Percentiles rank a stretch among this genome's conserved stretches.
phyloP scores from a whole-genome alignment of 1,140 invertebrate genomes.

The Palaemon carinicauda region DNA sequence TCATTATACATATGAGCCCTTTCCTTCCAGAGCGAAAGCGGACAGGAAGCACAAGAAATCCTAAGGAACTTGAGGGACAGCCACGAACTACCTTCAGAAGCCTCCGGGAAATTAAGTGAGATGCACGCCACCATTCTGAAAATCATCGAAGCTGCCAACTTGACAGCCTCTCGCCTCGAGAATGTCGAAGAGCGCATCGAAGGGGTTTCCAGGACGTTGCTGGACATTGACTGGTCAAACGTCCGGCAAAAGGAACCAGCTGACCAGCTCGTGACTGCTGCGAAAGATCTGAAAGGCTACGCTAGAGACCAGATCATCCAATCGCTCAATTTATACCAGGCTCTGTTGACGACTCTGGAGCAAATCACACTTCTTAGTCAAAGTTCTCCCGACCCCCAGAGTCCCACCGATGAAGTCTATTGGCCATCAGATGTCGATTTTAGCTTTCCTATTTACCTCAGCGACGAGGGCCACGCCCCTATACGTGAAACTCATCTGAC shows the following conservation, averaged over 20 bases:
- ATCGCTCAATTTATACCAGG: constrained; percentile 13
- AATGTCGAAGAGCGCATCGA: constrained; percentile 23
- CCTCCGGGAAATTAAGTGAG: not conserved
- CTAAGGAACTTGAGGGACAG: not conserved
- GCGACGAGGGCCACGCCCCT: too few relatives aligned
- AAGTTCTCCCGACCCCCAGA: too few relatives aligned
- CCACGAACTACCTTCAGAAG: not conserved
- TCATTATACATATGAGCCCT: too few relatives aligned
- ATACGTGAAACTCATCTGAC: not conserved
- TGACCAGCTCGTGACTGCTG: constrained; percentile 30
- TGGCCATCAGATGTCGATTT: too few relatives aligned
- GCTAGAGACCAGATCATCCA: constrained; percentile 40
- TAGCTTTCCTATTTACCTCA: too few relatives aligned
- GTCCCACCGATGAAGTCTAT: too few relatives aligned
- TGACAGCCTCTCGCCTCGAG: constrained; percentile 20
- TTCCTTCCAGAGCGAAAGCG: too few relatives aligned
- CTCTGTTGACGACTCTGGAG: constrained; percentile 6
- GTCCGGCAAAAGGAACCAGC: constrained; percentile 32
- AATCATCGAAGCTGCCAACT: constrained; percentile 6
- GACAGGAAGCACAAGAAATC: not conserved
- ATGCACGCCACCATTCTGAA: not conserved
- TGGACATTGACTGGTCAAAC: constrained; percentile 16
- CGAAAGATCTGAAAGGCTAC: constrained; percentile 41
- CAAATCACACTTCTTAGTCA: not conserved
- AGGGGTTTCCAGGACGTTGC: not conserved